phyloP scores from a whole-genome alignment of 2,113 vertebrate genomes.

The Gymnarchus niloticus region DNA sequence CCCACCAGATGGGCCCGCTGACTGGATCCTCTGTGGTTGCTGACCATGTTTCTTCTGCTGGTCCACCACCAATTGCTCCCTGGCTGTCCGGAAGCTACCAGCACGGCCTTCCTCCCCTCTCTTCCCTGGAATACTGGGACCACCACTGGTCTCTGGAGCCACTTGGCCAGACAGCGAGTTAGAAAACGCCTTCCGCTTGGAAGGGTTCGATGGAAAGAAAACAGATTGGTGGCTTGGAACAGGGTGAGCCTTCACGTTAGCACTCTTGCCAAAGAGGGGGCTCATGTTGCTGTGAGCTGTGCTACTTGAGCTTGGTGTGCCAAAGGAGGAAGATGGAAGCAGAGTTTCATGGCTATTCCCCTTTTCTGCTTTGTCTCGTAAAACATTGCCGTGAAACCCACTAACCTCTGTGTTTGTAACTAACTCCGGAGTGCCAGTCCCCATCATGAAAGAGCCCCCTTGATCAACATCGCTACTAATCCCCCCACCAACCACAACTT shows the following conservation, averaged over 20 bases:
- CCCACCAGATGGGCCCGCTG: conserved; percentile 42
- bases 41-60: conserved; percentile 76
- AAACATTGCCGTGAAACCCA: not conserved
- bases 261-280: conserved; percentile 37
- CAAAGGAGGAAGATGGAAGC: conserved; percentile 22
- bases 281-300: conserved; percentile 31
- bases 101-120: conserved; percentile 49
- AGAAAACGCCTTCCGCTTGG: conserved; percentile 58
- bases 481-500: conserved; percentile 55
- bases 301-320: not conserved
- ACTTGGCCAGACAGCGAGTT: conserved; percentile 36
- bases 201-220: conserved; percentile 48
- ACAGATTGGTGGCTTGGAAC: conserved; percentile 44
- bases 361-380: conserved; percentile 24
- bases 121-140: conserved; percentile 13
- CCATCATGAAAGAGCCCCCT: conserved; percentile 32
- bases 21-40: conserved; percentile 51
- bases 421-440: conserved; percentile 20
- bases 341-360: not conserved
- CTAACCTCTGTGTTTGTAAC: conserved; percentile 35
- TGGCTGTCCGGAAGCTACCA: conserved; percentile 78
- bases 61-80: conserved; percentile 76
- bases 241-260: conserved; percentile 2
- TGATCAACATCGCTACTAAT: conserved; percentile 36
- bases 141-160: conserved; percentile 30